Evolutionary conservation across 2,888 invertebrate genomes (phyloP).

Genomic region (Sialis lutaria): DNA sequence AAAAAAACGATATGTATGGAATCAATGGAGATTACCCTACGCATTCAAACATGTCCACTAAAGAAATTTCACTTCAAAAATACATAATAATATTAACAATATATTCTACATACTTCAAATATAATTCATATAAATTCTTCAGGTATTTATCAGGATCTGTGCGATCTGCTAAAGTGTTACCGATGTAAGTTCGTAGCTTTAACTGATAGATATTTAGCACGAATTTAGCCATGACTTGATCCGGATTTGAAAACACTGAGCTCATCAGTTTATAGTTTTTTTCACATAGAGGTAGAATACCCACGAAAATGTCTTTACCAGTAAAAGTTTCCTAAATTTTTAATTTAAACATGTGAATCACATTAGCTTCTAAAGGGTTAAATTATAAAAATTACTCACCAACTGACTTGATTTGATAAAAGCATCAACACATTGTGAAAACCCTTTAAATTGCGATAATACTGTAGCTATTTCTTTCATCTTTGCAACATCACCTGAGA

Average conservation of each 20-base stretch:
- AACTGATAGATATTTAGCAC: conserved; percentile 89
- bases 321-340: conserved; percentile 56
- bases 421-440: conserved; percentile 89
- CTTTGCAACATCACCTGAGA: conserved; percentile 60
- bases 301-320: conserved; percentile 78
- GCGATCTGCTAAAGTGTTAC: conserved; percentile 62
- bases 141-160: conserved; percentile 78
- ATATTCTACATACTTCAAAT: conserved; percentile 49
- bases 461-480: conserved; percentile 91
- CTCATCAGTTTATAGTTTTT: conserved; percentile 69
- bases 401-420: conserved; percentile 94
- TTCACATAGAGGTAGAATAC: conserved; percentile 77
- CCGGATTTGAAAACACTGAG: conserved; percentile 86
- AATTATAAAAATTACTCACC: conserved; percentile 29
- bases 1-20: not conserved
- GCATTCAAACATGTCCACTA: not conserved
- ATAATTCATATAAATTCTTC: conserved; percentile 72
- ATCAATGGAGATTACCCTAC: not conserved
- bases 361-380: not conserved
- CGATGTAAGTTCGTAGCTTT: conserved; percentile 73
- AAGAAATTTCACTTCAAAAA: not conserved
- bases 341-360: conserved; percentile 11
- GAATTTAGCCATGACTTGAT: conserved; percentile 96
- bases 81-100: conserved; percentile 1
- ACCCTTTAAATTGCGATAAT: conserved; percentile 90